These are phyloP conservation scores for Lerista edwardsae DNA, from an alignment of 2,797 vertebrate genomes.

Conservation along the genomic window DNA sequence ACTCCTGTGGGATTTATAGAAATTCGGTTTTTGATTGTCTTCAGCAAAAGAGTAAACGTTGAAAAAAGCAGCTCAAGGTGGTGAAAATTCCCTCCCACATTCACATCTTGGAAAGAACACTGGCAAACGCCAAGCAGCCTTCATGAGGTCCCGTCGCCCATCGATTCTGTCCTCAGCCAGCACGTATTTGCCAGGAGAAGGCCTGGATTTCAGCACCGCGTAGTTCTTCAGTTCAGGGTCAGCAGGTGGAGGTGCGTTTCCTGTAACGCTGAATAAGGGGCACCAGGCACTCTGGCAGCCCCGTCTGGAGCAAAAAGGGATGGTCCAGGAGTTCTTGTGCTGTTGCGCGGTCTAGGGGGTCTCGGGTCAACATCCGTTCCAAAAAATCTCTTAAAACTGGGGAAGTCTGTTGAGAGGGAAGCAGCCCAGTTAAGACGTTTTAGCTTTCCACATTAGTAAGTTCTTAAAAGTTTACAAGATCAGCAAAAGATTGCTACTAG, in stretches of 20 bases:
- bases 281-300: slow-evolving; percentile 95
- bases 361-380: slow-evolving; percentile 93
- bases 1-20: slow-evolving; percentile 18
- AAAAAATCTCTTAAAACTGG: slow-evolving; percentile 95
- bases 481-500: neutral
- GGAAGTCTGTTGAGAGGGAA: slow-evolving; percentile 82
- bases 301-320: slow-evolving; percentile 95
- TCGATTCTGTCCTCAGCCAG: slow-evolving; percentile 50
- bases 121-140: slow-evolving; percentile 60
- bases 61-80: slow-evolving; percentile 50
- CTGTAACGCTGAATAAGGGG: slow-evolving; percentile 95
- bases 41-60: slow-evolving; percentile 63
- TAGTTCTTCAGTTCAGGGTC: slow-evolving; percentile 67
- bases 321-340: slow-evolving; percentile 95
- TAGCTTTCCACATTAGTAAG: neutral
- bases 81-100: slow-evolving; percentile 65
- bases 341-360: slow-evolving; percentile 90
- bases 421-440: neutral
- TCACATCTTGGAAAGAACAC: slow-evolving; percentile 66
- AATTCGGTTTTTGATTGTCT: slow-evolving; percentile 70
- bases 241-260: slow-evolving; percentile 95
- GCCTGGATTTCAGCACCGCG: slow-evolving; percentile 37
- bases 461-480: neutral
- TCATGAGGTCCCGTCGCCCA: slow-evolving; percentile 25
- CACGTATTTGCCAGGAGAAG: slow-evolving; percentile 26